These are phyloP conservation scores for Pempheris klunzingeri DNA, from an alignment of 2,797 vertebrate species.

Conservation along the genomic window DNA sequence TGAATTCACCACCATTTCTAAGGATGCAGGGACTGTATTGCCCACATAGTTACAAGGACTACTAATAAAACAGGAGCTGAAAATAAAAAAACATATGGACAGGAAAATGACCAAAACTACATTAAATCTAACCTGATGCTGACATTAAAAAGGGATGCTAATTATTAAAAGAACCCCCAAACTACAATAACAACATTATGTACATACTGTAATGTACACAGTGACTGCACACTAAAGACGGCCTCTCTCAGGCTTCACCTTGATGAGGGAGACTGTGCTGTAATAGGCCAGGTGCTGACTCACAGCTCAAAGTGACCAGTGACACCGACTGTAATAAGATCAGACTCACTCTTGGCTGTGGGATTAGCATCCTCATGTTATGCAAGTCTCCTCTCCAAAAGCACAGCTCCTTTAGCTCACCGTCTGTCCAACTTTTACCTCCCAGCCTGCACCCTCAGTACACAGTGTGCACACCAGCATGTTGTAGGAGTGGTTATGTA, in stretches of 20 bases:
- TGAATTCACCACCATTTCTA: not conserved
- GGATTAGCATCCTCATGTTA: slow-evolving; percentile 54
- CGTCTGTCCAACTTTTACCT: slow-evolving; percentile 19
- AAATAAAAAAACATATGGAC: not conserved
- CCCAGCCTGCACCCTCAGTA: slow-evolving; percentile 1
- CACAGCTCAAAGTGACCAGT: slow-evolving; percentile 61
- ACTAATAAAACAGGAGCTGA: not conserved
- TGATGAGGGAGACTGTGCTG: slow-evolving; percentile 29
- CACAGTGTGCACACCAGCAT: not conserved
- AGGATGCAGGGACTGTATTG: not conserved
- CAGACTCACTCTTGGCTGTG: slow-evolving; percentile 54
- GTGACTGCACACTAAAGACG: slow-evolving; percentile 2
- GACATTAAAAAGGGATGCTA: not conserved
- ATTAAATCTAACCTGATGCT: not conserved
- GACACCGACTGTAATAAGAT: slow-evolving; percentile 66
- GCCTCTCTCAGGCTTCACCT: slow-evolving; percentile 36
- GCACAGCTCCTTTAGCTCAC: slow-evolving; percentile 38
- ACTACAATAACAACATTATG: not conserved
- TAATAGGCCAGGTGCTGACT: slow-evolving; percentile 59
- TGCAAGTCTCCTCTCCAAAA: slow-evolving; percentile 54
- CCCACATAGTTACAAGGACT: not conserved
- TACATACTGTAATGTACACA: not conserved
- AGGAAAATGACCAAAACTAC: not conserved
- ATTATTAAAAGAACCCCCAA: not conserved
- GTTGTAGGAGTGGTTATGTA: slow-evolving; percentile 16